Evolutionary conservation across 2,888 invertebrate genomes (phyloP).

Genomic region (Micoletzkya japonica): DNA sequence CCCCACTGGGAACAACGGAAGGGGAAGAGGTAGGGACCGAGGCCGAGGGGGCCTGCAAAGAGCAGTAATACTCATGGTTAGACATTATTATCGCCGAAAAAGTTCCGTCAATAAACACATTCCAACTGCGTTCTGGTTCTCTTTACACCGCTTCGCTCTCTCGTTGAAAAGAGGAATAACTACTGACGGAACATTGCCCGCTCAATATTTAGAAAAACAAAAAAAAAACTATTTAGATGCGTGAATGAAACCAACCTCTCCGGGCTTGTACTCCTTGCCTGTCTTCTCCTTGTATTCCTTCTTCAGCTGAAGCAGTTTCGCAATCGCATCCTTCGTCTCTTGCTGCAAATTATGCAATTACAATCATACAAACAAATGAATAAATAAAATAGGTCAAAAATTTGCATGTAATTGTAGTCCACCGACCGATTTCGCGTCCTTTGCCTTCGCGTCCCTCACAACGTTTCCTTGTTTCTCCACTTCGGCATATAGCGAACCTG

Average conservation of each 20-base stretch:
- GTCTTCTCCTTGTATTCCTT: conserved; percentile 76
- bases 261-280: conserved; percentile 64
- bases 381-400: background rate
- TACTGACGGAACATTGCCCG: no score
- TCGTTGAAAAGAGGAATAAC: no score
- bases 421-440: conserved; percentile 66
- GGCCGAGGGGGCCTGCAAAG: conserved; percentile 22
- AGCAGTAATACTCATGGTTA: background rate
- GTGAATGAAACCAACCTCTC: no score
- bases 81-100: background rate
- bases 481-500: conserved; percentile 12
- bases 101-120: no score
- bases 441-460: conserved; percentile 73
- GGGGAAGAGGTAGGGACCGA: conserved; percentile 30
- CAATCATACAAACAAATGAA: background rate
- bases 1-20: conserved; percentile 20
- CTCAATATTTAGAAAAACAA: no score
- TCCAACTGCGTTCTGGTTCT: no score
- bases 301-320: conserved; percentile 75
- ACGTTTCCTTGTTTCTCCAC: conserved; percentile 71
- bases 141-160: no score
- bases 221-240: background rate
- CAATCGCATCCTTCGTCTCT: conserved; percentile 70
- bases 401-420: background rate
- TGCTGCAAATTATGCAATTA: conserved; percentile 40